Evolutionary conservation across 2,113 vertebrate species (phyloP).

Genomic region (Nothobranchius furzeri): DNA sequence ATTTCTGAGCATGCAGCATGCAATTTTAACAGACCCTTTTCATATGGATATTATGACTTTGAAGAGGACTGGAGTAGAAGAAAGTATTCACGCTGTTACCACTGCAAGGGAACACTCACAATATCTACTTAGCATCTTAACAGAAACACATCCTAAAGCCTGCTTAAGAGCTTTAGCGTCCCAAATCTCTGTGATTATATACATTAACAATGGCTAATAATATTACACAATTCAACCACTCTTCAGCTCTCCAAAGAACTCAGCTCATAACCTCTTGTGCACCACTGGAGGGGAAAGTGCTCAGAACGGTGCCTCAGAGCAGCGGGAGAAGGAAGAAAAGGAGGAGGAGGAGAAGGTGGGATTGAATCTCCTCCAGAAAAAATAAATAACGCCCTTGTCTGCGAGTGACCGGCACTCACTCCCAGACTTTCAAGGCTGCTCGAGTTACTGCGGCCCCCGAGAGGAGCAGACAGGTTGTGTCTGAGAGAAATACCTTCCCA

Average conservation of each 20-base stretch:
- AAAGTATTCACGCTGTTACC: slow-evolving; percentile 3
- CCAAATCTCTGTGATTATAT: slow-evolving; percentile 48
- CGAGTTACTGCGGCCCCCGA: slow-evolving; percentile 77
- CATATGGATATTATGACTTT: slow-evolving; percentile 13
- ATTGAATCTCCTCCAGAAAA: slow-evolving; percentile 77
- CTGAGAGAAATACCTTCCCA: slow-evolving; percentile 78
- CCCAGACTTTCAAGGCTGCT: slow-evolving; percentile 77
- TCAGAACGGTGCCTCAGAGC: slow-evolving; percentile 44
- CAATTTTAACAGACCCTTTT: slow-evolving; percentile 1
- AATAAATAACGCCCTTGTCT: slow-evolving; percentile 82
- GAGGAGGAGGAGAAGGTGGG: slow-evolving; percentile 47
- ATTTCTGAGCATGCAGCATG: not conserved
- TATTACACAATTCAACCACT: slow-evolving; percentile 45
- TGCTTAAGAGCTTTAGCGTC: slow-evolving; percentile 41
- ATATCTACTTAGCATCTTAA: slow-evolving; percentile 39
- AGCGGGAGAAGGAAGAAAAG: slow-evolving; percentile 26
- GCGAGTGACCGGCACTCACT: slow-evolving; percentile 76
- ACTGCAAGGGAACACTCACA: slow-evolving; percentile 10
- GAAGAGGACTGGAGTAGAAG: slow-evolving; percentile 11
- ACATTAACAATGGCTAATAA: slow-evolving; percentile 61
- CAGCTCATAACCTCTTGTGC: slow-evolving; percentile 37
- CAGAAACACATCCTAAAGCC: slow-evolving; percentile 37
- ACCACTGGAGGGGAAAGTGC: slow-evolving; percentile 51
- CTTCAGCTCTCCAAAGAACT: slow-evolving; percentile 35
- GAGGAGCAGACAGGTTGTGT: slow-evolving; percentile 80